Percentiles rank a stretch among this genome's conserved stretches.
These are phyloP conservation scores for Vireo griseus DNA, from an alignment of 2,797 vertebrate species.

Conservation along the genomic window DNA sequence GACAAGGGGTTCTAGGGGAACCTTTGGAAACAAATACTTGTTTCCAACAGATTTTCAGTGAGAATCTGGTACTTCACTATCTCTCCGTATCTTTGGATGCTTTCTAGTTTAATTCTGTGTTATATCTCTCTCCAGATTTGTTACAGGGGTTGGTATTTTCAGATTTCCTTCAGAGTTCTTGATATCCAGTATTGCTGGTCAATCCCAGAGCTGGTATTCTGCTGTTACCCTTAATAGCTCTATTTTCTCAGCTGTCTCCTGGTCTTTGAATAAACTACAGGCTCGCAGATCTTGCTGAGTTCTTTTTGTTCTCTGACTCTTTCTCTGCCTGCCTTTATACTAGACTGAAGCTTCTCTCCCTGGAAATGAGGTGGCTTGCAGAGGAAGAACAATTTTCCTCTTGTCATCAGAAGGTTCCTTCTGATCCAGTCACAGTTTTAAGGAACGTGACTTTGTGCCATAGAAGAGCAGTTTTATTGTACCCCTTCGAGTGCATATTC, in stretches of 20 bases:
- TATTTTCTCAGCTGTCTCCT: background rate
- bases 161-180: background rate
- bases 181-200: background rate
- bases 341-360: background rate
- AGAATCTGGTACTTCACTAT: background rate
- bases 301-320: background rate
- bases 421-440: background rate
- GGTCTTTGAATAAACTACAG: background rate
- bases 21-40: background rate
- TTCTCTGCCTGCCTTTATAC: background rate
- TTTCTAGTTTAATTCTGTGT: background rate
- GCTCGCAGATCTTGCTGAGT: background rate
- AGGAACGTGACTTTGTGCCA: background rate
- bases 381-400: background rate
- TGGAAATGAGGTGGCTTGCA: background rate
- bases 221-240: background rate
- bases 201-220: background rate
- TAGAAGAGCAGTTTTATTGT: background rate
- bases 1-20: background rate
- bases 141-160: background rate
- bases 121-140: background rate
- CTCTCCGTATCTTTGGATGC: background rate
- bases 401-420: background rate
- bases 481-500: background rate
- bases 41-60: background rate